Evolutionary conservation across 2,797 vertebrate species (phyloP), one percentile per base, ranked within the genome.

Genomic region (Sebastes glaucus): DNA sequence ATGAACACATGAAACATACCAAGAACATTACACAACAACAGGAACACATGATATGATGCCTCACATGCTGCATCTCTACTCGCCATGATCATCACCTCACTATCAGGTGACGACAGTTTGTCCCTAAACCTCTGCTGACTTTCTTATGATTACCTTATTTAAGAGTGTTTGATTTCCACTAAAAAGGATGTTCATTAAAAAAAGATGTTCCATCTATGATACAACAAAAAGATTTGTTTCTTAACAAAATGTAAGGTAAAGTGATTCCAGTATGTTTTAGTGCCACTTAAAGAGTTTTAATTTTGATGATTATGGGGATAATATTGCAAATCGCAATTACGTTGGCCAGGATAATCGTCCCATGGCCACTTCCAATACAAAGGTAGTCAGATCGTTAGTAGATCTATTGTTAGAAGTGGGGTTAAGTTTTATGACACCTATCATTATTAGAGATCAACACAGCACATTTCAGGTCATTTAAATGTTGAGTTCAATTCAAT

Each of bases 291-390:
- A 42, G 38, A 42, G 38, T 42, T 42, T 42, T 0, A 42, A 42
- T 42, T 42, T 42, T 42, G 38, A 42, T 42, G 5, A 35, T 10
- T 11, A 30, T 56, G 0, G 0, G 25, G 38, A 42, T 42, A 42
- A 42, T 0, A 42, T 0, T 16, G 14, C 38, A 0, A 42, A 42
- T 42, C 0, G 2, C 38, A 42, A 14, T 42, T 16, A 42, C 0
- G 0, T 42, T 14, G 38, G 38, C 13, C 38, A 42, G 13, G 38
- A 42, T 42, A 42, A 42, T 42, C 38, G 5, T 42, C 13, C 38
- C 38, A 42, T 42, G 38, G 2, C 14, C 38, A 16, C 2, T 9
- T 42, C 11, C 7, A 22, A 16, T 1, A 22, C 11, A 53, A 55
- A 27, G 42, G 55, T 28, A 27, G 10, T 20, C n/a, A 55, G 49